Base-by-base conservation (phyloP, 2,797 vertebrate genomes). In the Tympanoctomys barrerae region DNA sequence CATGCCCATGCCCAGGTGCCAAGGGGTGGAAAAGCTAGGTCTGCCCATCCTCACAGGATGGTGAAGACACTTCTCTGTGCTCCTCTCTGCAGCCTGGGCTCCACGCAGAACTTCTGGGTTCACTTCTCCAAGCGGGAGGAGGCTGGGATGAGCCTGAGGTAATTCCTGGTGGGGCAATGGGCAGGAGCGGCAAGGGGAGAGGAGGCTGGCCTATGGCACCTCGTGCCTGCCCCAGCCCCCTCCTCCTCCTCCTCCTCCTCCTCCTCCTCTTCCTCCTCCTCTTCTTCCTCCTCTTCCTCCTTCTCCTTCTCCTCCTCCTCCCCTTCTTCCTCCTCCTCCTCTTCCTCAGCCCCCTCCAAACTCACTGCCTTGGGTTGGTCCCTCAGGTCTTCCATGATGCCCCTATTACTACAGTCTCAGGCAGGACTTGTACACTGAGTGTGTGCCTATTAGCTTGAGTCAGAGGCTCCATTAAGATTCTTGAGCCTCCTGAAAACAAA, bases 61-160 rank as follows among this genome's bases (percentile, higher is more conserved):
- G 11, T n/a, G 22, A 80, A 86, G 33, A 61, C 83, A 12, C 68
- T 80, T 0, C 0, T 3, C 0, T 80, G 26, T 54, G 11, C 21
- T 89, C 71, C 84, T 97, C 52, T 95, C 81, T 78, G 52, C 97
- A 99, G 99, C 97, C 97, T 99, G 97, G 98, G 97, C 83, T 91
- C 97, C 49, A 97, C 99, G 86, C 97, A 98, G 95, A 98, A 87
- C 85, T 98, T 98, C 95, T 46, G 98, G 86, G 98, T 99, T 96
- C 98, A 97, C 89, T 97, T 99, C 96, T 95, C 96, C 73, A 97
- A 91, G 11, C 61, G 96, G 82, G 91, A 94, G 61, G 93, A 95
- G n/a, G 57, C 96, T 0, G 94, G 87, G 91, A 99, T 99, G 97
- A 98, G 96, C 62, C 86, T 99, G 31, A 99, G 99, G 99, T 99